phyloP scores from a whole-genome alignment of 2,797 vertebrate genomes.

The Phrynocephalus vlangalii region DNA sequence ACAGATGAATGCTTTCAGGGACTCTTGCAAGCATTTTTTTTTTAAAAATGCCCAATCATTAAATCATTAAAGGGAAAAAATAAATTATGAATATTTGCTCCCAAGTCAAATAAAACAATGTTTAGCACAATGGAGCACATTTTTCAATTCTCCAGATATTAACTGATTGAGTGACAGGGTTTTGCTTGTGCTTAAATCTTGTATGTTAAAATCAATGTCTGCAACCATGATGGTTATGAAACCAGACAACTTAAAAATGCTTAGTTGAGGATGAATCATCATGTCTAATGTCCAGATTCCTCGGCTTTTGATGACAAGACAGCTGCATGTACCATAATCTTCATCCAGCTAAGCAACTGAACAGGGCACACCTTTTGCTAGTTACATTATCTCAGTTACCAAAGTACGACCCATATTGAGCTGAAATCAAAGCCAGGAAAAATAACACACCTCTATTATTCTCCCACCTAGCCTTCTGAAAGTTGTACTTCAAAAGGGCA shows the following conservation, averaged over 20 bases:
- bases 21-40: slow-evolving; percentile 61
- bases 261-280: neutral
- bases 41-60: slow-evolving; percentile 7
- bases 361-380: neutral
- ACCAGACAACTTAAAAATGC: neutral
- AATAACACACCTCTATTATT: neutral
- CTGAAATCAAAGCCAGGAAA: neutral
- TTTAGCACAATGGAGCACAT: neutral
- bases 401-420: neutral
- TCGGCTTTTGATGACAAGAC: neutral
- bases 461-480: neutral
- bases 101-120: neutral
- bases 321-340: neutral
- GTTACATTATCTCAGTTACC: neutral
- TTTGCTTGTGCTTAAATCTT: neutral
- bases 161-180: neutral
- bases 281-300: neutral
- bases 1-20: slow-evolving; percentile 45
- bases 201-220: neutral
- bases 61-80: slow-evolving; percentile 1
- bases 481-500: no score
- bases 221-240: neutral
- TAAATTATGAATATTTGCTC: neutral
- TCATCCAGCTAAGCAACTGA: neutral
- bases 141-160: neutral